Conservation (phyloP, 2,797 vertebrate species). For the Sebastes kiyomatsui region DNA sequence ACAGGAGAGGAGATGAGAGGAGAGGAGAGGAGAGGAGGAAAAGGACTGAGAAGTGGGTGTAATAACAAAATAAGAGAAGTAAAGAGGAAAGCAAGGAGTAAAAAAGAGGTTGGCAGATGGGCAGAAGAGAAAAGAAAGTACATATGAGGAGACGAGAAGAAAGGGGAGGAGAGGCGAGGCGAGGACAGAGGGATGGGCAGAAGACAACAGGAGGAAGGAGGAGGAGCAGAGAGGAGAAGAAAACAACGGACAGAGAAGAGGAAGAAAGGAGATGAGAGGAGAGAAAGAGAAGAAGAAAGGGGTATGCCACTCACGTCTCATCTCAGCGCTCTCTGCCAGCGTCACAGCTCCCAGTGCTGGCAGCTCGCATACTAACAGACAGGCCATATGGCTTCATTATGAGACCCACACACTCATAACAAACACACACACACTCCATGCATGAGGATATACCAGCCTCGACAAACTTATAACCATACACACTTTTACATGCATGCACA, state of each 20-base stretch:
- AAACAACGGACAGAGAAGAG: slow-evolving; percentile 5
- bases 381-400: slow-evolving; percentile 84
- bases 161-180: not conserved
- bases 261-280: slow-evolving; percentile 30
- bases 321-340: slow-evolving; percentile 64
- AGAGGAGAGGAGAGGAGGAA: not conserved
- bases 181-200: slow-evolving; percentile 31
- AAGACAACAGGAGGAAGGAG: slow-evolving; percentile 32
- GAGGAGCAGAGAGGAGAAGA: slow-evolving; percentile 36
- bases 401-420: slow-evolving; percentile 46
- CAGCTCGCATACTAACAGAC: slow-evolving; percentile 75
- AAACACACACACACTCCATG: slow-evolving; percentile 14
- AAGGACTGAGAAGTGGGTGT: slow-evolving; percentile 1
- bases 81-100: not conserved
- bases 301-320: slow-evolving; percentile 77
- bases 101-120: not conserved
- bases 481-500: not conserved
- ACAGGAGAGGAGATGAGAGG: not conserved
- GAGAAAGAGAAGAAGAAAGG: slow-evolving; percentile 54
- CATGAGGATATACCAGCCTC: slow-evolving; percentile 18
- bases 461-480: slow-evolving; percentile 21
- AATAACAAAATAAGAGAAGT: slow-evolving; percentile 3
- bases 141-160: not conserved
- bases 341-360: slow-evolving; percentile 72
- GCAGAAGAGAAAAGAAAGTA: slow-evolving; percentile 1